Evolutionary conservation across 2,113 vertebrate genomes (phyloP).

Genomic region (Clarias batrachus): DNA sequence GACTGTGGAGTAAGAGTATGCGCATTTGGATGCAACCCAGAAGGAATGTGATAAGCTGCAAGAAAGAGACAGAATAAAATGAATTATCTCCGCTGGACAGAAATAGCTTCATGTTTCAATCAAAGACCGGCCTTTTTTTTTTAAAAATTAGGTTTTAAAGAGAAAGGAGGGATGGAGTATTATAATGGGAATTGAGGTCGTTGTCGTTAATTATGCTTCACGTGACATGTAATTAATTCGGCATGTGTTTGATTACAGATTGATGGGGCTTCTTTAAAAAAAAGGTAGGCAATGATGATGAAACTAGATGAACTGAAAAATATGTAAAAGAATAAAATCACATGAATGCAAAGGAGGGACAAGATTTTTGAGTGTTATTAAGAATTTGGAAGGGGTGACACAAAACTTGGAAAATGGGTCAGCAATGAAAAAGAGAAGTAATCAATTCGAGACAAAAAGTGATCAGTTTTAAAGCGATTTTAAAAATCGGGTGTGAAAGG

Average conservation of each 20-base stretch:
- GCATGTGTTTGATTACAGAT: constrained; percentile 65
- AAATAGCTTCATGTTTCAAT: constrained; percentile 55
- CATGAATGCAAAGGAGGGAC: not conserved
- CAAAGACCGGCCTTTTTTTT: constrained; percentile 50
- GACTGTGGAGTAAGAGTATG: not conserved
- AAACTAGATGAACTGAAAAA: constrained; percentile 60
- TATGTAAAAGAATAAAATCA: constrained; percentile 50
- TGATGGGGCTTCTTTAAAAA: constrained; percentile 33
- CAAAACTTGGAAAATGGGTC: not conserved
- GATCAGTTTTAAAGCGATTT: not conserved
- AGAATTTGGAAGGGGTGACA: not conserved
- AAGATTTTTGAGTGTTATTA: not conserved
- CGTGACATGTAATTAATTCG: constrained; percentile 65
- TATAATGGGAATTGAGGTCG: constrained; percentile 59
- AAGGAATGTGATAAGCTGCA: constrained; percentile 1
- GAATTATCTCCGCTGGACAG: constrained; percentile 46
- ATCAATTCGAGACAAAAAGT: not conserved
- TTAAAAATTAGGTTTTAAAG: constrained; percentile 52
- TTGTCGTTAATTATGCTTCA: constrained; percentile 65
- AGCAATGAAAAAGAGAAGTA: not conserved
- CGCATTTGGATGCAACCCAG: not conserved
- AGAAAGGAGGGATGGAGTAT: constrained; percentile 33
- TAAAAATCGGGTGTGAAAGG: not conserved
- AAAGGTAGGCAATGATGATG: constrained; percentile 57
- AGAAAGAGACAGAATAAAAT: constrained; percentile 36